Conservation (phyloP, 2,888 invertebrate species). For the Phyto melanocephala region DNA sequence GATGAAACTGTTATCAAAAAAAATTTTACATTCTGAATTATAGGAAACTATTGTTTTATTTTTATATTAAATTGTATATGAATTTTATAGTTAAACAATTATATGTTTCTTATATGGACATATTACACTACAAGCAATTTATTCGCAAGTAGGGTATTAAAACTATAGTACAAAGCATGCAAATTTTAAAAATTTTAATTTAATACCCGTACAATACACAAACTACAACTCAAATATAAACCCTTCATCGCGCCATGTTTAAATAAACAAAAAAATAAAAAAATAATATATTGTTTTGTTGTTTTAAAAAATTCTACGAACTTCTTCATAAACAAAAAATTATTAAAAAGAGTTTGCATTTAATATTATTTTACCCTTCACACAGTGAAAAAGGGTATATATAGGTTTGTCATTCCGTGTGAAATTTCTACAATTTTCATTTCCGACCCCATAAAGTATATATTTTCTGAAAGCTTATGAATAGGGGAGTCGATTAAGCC, state of each 20-base stretch:
- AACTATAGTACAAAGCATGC: constrained; percentile 16
- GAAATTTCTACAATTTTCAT: no score
- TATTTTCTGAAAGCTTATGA: no score
- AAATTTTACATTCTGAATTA: no score
- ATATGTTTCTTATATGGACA: no score
- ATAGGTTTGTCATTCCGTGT: no score
- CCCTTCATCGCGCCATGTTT: constrained; percentile 6
- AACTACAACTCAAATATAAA: not conserved
- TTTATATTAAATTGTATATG: no score
- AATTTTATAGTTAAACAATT: no score
- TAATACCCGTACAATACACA: constrained; percentile 27
- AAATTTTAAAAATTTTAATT: constrained; percentile 30
- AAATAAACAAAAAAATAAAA: constrained; percentile 30
- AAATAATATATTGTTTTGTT: not conserved
- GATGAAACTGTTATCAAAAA: no score
- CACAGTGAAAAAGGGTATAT: not conserved
- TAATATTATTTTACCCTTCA: constrained; percentile 1
- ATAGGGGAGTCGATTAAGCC: no score
- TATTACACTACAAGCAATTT: no score
- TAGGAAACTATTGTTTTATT: no score
- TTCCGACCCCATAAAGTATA: no score
- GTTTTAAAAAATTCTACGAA: constrained; percentile 31
- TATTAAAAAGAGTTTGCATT: constrained; percentile 25
- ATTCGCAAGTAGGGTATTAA: not conserved
- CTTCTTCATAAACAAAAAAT: not conserved